Evolutionary conservation across 1,140 invertebrate species (phyloP).

Genomic region (Ganaspis sp.): DNA sequence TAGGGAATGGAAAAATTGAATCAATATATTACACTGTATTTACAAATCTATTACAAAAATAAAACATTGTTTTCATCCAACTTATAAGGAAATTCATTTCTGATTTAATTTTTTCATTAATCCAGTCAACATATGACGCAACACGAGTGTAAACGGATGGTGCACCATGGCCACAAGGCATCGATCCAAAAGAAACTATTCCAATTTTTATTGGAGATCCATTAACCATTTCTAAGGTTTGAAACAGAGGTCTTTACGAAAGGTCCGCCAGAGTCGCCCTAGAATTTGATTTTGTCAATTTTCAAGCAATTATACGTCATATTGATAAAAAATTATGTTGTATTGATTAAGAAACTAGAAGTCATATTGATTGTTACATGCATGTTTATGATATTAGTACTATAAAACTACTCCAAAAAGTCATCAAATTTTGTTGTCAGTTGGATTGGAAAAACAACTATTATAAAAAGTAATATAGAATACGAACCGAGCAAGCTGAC

Average conservation of each 20-base stretch:
- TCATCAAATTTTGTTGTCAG: too few species aligned
- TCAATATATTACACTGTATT: neutral
- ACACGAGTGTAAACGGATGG: constrained; percentile 82
- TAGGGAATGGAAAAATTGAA: neutral
- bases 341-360: too few species aligned
- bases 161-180: constrained; percentile 80
- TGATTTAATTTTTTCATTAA: neutral
- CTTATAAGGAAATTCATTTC: neutral
- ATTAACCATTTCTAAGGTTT: constrained; percentile 52
- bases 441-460: too few species aligned
- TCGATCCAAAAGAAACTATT: constrained; percentile 83
- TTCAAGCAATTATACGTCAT: neutral
- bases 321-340: too few species aligned
- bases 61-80: neutral
- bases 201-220: constrained; percentile 73
- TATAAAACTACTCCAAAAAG: too few species aligned
- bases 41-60: neutral
- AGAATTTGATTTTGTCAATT: neutral
- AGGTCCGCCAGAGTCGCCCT: constrained; percentile 83
- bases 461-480: constrained; percentile 1
- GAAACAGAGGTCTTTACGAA: too few species aligned
- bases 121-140: constrained; percentile 74
- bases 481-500: constrained; percentile 77
- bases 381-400: too few species aligned
- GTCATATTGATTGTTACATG: too few species aligned